Evolutionary conservation across 2,797 vertebrate genomes (phyloP).

Genomic region (Gallinago nigripennis): DNA sequence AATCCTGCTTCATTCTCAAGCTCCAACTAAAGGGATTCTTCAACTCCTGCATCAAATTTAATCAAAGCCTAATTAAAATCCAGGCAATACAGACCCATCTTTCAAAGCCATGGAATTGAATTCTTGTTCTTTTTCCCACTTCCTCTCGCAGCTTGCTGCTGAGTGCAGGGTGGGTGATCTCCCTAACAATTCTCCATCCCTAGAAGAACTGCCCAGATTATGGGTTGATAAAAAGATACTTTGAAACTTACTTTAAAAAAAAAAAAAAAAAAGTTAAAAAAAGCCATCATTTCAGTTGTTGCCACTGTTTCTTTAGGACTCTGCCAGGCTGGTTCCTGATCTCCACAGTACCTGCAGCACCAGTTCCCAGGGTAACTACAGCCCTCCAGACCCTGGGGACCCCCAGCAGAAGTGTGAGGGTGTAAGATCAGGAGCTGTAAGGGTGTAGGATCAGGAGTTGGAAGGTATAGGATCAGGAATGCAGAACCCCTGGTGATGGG

Average conservation of each 20-base stretch:
- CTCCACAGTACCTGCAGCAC: not conserved
- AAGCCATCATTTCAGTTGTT: not conserved
- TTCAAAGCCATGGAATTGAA: not conserved
- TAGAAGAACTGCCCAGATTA: not conserved
- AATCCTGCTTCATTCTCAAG: not conserved
- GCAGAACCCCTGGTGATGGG: too few relatives aligned
- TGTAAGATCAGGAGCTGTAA: too few relatives aligned
- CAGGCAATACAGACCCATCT: accelerated
- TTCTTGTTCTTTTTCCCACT: not conserved
- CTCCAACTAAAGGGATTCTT: not conserved
- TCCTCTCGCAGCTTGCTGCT: not conserved
- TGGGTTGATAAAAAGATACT: not conserved
- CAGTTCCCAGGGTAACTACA: not conserved
- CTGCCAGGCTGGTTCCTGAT: not conserved
- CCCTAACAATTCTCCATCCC: not conserved
- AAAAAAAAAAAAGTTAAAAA: not conserved
- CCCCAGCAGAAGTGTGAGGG: not conserved
- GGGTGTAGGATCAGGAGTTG: too few relatives aligned
- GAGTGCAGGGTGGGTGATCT: not conserved
- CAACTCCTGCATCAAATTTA: not conserved
- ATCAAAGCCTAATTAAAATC: not conserved
- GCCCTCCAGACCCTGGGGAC: not conserved
- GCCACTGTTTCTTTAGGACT: not conserved
- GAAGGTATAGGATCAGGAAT: too few relatives aligned
- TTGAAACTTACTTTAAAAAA: not conserved